Evolutionary conservation across 2,888 invertebrate genomes (phyloP).

Genomic region (Rhagophthalmus giganteus): DNA sequence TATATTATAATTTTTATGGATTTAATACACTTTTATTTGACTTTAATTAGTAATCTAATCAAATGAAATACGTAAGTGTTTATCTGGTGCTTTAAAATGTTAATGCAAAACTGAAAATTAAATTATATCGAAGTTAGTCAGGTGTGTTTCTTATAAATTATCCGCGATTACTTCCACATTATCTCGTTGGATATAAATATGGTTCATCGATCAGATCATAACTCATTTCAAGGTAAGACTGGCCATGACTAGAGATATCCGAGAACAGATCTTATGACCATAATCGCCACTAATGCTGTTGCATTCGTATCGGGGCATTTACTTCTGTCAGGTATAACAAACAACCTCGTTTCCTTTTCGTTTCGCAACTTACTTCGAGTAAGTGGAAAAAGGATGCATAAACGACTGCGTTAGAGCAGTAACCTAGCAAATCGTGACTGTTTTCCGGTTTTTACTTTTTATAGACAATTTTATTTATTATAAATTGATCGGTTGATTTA

Average conservation of each 20-base stretch:
- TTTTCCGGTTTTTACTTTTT: conserved; percentile 29
- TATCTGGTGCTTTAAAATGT: too few relatives aligned
- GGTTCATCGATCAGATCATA: conserved; percentile 17
- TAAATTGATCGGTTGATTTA: conserved; percentile 27
- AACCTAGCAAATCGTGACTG: conserved; percentile 27
- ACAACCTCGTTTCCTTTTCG: conserved; percentile 18
- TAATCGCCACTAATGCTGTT: conserved; percentile 28
- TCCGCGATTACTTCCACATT: too few relatives aligned
- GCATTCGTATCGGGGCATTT: conserved; percentile 29
- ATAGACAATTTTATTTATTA: conserved; percentile 26
- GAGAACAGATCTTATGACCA: conserved; percentile 31
- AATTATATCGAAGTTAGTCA: too few relatives aligned
- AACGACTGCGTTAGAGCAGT: conserved; percentile 19
- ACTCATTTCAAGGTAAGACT: conserved; percentile 27
- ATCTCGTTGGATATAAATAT: too few relatives aligned
- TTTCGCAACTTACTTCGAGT: conserved; percentile 1
- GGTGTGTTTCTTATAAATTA: too few relatives aligned
- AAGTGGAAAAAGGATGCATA: conserved; percentile 8
- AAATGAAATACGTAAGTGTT: too few relatives aligned
- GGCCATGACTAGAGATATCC: conserved; percentile 34
- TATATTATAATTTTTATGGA: too few relatives aligned
- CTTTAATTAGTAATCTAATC: too few relatives aligned
- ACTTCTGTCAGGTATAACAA: conserved; percentile 24
- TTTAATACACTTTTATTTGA: too few relatives aligned
- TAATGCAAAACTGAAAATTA: too few relatives aligned